A percentile compares a stretch with the other conserved stretches of the same genome.
Evolutionary conservation across 2,888 invertebrate genomes (phyloP).

Genomic region (Cataglyphis cursor): DNA sequence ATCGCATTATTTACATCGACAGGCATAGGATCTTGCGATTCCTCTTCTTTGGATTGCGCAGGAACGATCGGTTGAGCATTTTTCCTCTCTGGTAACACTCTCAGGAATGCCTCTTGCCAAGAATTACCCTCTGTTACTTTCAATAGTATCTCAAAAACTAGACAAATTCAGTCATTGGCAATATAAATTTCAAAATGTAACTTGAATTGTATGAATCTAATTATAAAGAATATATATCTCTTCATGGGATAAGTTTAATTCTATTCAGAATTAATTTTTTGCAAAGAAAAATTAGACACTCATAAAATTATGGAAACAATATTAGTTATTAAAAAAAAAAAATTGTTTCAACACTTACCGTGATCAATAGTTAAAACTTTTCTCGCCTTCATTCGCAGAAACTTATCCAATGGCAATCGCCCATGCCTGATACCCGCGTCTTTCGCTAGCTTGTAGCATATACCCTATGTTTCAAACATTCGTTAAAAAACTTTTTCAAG

Average conservation of each 20-base stretch:
- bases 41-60: conserved; percentile 34
- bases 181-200: not conserved
- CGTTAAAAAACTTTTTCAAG: conserved; percentile 35
- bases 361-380: conserved; percentile 98
- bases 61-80: conserved; percentile 88
- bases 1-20: not conserved
- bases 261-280: not conserved
- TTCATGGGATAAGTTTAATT: not conserved
- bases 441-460: conserved; percentile 94
- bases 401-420: conserved; percentile 95
- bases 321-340: not conserved
- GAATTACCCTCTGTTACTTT: conserved; percentile 92
- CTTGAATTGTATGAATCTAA: conserved; percentile 8
- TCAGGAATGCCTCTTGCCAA: conserved; percentile 93
- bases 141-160: conserved; percentile 95
- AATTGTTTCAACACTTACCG: conserved; percentile 88
- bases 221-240: not conserved
- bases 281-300: not conserved
- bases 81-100: conserved; percentile 93
- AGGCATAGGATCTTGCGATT: not conserved
- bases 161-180: conserved; percentile 74
- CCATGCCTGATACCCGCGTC: conserved; percentile 93
- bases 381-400: conserved; percentile 96
- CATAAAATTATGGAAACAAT: not conserved
- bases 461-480: conserved; percentile 88